Base-by-base conservation (phyloP, 2,888 invertebrate genomes). In the Andricus curvator region DNA sequence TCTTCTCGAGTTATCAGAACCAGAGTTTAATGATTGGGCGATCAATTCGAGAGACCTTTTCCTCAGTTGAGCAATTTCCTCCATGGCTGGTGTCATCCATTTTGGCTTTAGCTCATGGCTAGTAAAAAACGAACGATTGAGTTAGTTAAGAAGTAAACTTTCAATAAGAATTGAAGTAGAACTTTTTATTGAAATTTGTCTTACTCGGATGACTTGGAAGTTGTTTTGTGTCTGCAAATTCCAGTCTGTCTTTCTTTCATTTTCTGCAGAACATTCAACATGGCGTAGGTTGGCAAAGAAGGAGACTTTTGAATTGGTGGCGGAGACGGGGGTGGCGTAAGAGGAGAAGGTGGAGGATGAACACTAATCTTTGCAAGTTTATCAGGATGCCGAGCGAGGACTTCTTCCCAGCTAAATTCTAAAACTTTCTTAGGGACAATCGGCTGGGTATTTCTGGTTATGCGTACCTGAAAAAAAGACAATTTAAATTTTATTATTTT, bases 251-350 rank as follows among this genome's bases (percentile, higher is more conserved):
- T 94, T 80, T 95, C 95, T 85, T 94, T 94, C 86, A 95, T 95
- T 88, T 93, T 94, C 62, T 95, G 94, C 79, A 95, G 93, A 0
- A 96, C 95, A 84, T 95, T 95, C 83, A 95, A 93, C 96, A 96
- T 96, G 1, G 96, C 96, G 70, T 95, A 95, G 1, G 96, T 96
- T 0, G 96, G 96, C 41, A 90, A 80, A 3, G 91, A 89, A 20
- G 90, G 88, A 29, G 90, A 88, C 1, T 90, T 90, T 5, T 90
- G 88, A 29, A 91, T 89, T 0, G 90, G 90, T 2, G 91, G 90
- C 20, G 89, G 89, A 0, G 89, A 88, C 17, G 89, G 85, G n/a
- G 89, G 88, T 5, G 90, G 89, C 41, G 90, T 87, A 67, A 89
- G 84, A 41, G 89, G 87, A 4, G 89, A 87, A 13, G 87, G 82